phyloP scores from a whole-genome alignment of 2,113 vertebrate genomes.

The Hypomesus transpacificus region DNA sequence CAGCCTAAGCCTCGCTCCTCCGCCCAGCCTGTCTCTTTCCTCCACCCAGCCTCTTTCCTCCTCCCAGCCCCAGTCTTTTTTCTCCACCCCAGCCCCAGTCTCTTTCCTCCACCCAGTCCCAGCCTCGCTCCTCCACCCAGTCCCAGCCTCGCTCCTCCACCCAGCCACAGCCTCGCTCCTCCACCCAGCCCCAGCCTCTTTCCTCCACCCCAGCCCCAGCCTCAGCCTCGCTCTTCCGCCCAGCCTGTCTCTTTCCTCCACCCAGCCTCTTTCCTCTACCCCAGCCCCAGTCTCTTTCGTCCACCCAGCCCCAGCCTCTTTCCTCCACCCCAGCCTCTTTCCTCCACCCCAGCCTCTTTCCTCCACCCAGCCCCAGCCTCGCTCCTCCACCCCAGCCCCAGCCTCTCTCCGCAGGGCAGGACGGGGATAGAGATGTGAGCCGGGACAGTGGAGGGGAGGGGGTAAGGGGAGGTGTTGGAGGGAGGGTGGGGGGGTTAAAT shows the following conservation, averaged over 20 bases:
- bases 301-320: not conserved
- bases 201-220: not conserved
- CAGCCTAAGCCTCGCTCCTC: not conserved
- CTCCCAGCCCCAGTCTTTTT: not conserved
- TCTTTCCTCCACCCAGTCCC: not conserved
- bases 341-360: not conserved
- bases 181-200: not conserved
- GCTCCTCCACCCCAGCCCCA: not conserved
- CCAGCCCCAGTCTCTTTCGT: not conserved
- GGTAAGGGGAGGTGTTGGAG: slow-evolving; percentile 34
- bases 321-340: no score
- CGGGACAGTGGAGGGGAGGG: slow-evolving; percentile 18
- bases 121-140: not conserved
- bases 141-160: not conserved
- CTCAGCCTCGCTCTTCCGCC: not conserved
- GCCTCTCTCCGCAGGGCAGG: not conserved
- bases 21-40: not conserved
- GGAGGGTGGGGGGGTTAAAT: slow-evolving; percentile 58
- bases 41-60: not conserved
- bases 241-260: not conserved
- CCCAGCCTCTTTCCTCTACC: not conserved
- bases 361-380: not conserved
- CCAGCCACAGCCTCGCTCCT: no score
- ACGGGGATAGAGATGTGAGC: slow-evolving; percentile 27
- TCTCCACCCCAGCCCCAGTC: no score